A percentile compares a stretch with the other conserved stretches of the same genome.
These are phyloP conservation scores for Pristionchus maxplancki DNA, from an alignment of 2,888 invertebrate species.

Conservation along the genomic window DNA sequence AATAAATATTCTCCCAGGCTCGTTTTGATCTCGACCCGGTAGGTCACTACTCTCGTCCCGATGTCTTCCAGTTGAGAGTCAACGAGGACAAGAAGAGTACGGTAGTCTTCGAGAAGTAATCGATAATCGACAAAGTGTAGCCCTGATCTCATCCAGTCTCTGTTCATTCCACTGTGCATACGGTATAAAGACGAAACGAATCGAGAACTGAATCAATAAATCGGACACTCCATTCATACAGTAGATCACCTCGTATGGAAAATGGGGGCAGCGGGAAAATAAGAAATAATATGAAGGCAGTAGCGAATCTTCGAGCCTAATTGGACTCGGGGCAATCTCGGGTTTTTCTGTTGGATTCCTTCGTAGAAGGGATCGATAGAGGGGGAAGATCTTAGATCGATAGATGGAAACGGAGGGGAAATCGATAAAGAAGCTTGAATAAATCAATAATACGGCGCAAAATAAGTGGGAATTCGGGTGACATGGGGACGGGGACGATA, in stretches of 20 bases:
- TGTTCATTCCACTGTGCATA: slow-evolving; percentile 16
- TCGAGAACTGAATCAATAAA: slow-evolving; percentile 29
- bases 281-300: neutral
- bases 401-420: too few relatives aligned
- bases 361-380: slow-evolving; percentile 19
- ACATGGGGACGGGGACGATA: slow-evolving; percentile 70
- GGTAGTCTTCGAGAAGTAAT: slow-evolving; percentile 51
- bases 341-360: neutral
- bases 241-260: slow-evolving; percentile 30
- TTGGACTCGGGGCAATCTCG: slow-evolving; percentile 12
- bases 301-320: neutral
- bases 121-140: neutral
- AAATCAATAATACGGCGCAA: slow-evolving; percentile 62
- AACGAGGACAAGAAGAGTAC: slow-evolving; percentile 58
- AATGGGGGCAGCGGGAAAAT: slow-evolving; percentile 34
- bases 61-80: slow-evolving; percentile 66
- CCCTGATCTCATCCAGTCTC: slow-evolving; percentile 43
- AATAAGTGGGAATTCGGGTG: slow-evolving; percentile 63
- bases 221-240: slow-evolving; percentile 33
- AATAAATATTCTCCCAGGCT: too few relatives aligned
- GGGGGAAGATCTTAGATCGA: neutral
- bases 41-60: slow-evolving; percentile 68
- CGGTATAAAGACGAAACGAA: slow-evolving; percentile 14
- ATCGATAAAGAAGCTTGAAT: neutral
- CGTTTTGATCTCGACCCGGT: slow-evolving; percentile 68